Evolutionary conservation across 2,113 vertebrate genomes (phyloP).

Genomic region (Cyanocitta stelleri): DNA sequence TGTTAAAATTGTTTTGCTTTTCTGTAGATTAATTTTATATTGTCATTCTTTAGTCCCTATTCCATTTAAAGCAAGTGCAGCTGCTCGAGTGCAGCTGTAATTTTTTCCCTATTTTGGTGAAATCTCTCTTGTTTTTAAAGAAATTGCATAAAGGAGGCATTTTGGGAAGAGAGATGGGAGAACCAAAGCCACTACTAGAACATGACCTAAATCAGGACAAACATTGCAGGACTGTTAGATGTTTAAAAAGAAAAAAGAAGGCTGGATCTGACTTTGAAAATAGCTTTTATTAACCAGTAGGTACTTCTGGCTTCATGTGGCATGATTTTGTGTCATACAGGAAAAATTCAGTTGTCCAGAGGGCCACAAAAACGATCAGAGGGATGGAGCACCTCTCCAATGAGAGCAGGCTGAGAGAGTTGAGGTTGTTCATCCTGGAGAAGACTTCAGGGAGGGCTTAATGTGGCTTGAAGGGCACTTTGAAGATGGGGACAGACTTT

Average conservation of each 20-base stretch:
- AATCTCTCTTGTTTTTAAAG: not conserved
- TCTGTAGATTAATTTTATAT: not conserved
- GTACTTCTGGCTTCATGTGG: not conserved
- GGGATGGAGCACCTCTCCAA: not conserved
- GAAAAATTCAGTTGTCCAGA: not conserved
- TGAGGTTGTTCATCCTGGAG: not conserved
- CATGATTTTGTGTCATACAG: not conserved
- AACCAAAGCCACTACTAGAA: not conserved
- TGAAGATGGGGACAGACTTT: not conserved
- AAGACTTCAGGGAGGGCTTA: fast-evolving
- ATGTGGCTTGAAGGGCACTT: not conserved
- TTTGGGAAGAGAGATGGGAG: not conserved
- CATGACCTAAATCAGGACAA: not conserved
- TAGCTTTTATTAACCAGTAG: not conserved
- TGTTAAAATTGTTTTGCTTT: not conserved
- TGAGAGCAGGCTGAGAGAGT: not conserved
- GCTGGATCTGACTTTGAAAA: not conserved
- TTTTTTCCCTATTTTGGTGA: not conserved
- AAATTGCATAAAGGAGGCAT: not conserved
- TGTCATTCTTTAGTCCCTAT: not conserved
- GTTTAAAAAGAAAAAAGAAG: not conserved
- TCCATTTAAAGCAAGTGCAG: not conserved
- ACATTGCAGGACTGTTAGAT: not conserved
- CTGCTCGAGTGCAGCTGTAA: not conserved
- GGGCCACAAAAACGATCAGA: not conserved